phyloP scores from a whole-genome alignment of 2,797 vertebrate species.

The Sciurus carolinensis region DNA sequence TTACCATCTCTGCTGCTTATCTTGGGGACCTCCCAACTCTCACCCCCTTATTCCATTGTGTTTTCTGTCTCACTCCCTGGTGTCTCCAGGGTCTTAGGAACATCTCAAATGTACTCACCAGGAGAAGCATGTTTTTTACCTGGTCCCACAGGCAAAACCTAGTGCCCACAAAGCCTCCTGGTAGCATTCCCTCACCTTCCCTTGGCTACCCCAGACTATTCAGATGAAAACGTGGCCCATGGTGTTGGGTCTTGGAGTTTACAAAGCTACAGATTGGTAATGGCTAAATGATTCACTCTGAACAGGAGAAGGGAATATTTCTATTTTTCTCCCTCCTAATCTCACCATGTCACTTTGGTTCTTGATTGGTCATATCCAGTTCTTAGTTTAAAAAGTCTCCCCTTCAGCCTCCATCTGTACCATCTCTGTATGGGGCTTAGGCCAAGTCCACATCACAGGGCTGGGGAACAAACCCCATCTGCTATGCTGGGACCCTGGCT shows the following conservation, averaged over 20 bases:
- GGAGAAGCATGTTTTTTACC: not conserved
- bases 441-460: not conserved
- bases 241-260: not conserved
- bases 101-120: not conserved
- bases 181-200: accelerated
- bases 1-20: not conserved
- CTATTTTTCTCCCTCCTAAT: not conserved
- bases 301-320: not conserved
- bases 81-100: not conserved
- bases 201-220: not conserved
- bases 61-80: not conserved
- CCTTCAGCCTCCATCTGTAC: not conserved
- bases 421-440: not conserved
- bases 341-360: not conserved
- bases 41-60: not conserved
- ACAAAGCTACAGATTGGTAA: not conserved
- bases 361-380: not conserved
- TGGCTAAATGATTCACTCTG: not conserved
- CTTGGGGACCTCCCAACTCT: accelerated
- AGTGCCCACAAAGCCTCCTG: not conserved
- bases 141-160: not conserved
- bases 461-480: not conserved
- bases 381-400: not conserved
- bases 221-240: not conserved
- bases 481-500: not conserved